phyloP scores from a whole-genome alignment of 2,113 vertebrate species.

The Leucosticte australis region DNA sequence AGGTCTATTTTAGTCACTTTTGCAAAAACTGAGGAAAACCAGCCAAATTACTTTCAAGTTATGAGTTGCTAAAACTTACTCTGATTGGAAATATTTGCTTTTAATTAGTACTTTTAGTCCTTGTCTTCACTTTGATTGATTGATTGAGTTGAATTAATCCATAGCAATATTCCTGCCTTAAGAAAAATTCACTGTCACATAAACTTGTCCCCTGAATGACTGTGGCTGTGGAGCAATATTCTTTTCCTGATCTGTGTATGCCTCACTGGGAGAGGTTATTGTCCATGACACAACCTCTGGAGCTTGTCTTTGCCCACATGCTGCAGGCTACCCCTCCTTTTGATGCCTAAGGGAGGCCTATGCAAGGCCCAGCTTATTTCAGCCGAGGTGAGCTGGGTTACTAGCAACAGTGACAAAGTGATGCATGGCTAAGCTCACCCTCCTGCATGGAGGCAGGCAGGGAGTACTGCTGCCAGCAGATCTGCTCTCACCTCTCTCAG shows the following conservation, averaged over 20 bases:
- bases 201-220: background rate
- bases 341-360: background rate
- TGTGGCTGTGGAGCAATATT: background rate
- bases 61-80: background rate
- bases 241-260: background rate
- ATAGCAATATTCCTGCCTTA: background rate
- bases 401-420: background rate
- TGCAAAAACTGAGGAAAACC: conserved; percentile 29
- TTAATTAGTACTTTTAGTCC: background rate
- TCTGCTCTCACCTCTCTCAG: background rate
- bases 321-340: background rate
- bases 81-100: background rate
- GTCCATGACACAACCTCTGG: background rate
- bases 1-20: conserved; percentile 1
- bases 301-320: background rate
- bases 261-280: background rate
- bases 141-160: background rate
- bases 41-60: background rate
- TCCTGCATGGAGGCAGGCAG: background rate
- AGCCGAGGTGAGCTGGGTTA: background rate
- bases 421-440: background rate
- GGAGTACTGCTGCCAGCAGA: background rate
- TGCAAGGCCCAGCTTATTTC: background rate
- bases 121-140: background rate
- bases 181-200: background rate